These are phyloP conservation scores for Mythimna vitellina DNA, from an alignment of 2,888 invertebrate genomes.

Conservation along the genomic window DNA sequence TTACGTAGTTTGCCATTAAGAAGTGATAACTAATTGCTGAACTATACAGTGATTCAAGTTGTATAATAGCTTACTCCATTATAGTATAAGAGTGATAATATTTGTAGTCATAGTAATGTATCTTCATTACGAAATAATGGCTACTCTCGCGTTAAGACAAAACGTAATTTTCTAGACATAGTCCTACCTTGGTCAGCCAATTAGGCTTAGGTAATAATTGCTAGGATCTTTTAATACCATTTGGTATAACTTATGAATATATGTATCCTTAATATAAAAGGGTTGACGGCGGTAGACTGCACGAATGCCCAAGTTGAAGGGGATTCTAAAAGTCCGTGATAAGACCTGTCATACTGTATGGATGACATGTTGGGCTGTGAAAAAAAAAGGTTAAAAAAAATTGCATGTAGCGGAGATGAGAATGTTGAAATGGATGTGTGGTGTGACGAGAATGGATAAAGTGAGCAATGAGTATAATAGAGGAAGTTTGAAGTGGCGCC, in stretches of 20 bases:
- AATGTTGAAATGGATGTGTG: too few species aligned
- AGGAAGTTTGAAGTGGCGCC: too few species aligned
- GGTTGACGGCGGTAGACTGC: not conserved
- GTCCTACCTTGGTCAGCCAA: slow-evolving; percentile 29
- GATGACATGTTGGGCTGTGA: too few species aligned
- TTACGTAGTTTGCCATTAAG: slow-evolving; percentile 7
- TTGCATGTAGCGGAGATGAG: too few species aligned
- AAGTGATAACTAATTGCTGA: slow-evolving; percentile 32
- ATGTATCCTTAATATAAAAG: slow-evolving; percentile 13
- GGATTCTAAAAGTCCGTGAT: too few species aligned
- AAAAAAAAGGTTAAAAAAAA: too few species aligned
- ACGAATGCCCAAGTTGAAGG: not conserved
- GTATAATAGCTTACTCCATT: slow-evolving; percentile 25
- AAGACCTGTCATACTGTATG: too few species aligned
- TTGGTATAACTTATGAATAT: slow-evolving; percentile 35
- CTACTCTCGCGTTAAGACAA: slow-evolving; percentile 16
- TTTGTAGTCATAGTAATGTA: slow-evolving; percentile 23
- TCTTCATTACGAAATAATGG: slow-evolving; percentile 19
- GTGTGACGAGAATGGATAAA: too few species aligned
- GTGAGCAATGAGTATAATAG: too few species aligned
- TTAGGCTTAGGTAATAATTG: slow-evolving; percentile 31
- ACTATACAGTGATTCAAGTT: slow-evolving; percentile 26
- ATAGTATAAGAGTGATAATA: slow-evolving; percentile 44
- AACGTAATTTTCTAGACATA: slow-evolving; percentile 31
- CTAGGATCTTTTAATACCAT: slow-evolving; percentile 29